phyloP scores from a whole-genome alignment of 2,113 vertebrate species.

The Daphoenositta chrysoptera region DNA sequence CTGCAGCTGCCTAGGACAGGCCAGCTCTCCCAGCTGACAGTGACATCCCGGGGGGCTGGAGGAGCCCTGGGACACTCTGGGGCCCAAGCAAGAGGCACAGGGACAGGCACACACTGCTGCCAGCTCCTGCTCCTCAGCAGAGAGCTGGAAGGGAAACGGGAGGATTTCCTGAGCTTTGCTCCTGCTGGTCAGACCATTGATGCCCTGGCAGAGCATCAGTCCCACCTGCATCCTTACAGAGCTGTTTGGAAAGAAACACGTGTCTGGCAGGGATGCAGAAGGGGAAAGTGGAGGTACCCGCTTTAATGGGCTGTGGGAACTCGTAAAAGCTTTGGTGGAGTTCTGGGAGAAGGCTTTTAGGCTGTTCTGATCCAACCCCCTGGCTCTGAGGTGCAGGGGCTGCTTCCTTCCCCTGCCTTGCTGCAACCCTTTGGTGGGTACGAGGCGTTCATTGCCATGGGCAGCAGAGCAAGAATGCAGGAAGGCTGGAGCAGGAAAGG shows the following conservation, averaged over 20 bases:
- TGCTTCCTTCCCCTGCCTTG: not conserved
- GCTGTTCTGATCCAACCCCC: not conserved
- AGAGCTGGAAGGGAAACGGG: not conserved
- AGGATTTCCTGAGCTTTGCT: not conserved
- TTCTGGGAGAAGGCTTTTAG: not conserved
- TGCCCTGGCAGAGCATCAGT: not conserved
- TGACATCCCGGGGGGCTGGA: not conserved
- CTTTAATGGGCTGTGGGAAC: not conserved
- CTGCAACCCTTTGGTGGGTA: not conserved
- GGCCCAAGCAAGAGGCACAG: not conserved
- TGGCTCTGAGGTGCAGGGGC: rapidly evolving
- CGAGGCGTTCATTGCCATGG: rapidly evolving
- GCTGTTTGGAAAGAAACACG: not conserved
- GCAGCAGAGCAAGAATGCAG: rapidly evolving
- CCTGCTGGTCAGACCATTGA: not conserved
- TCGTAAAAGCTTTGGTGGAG: not conserved
- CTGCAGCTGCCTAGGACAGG: not conserved
- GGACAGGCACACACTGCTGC: not conserved
- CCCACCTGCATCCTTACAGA: not conserved
- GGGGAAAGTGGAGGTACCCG: not conserved
- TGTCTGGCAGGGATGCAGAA: not conserved
- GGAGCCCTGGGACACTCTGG: not conserved
- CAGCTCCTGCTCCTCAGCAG: not conserved
- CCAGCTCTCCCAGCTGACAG: not conserved
- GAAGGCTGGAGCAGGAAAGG: not conserved